phyloP scores from a whole-genome alignment of 1,140 invertebrate genomes.

The Rhysida immarginata region DNA sequence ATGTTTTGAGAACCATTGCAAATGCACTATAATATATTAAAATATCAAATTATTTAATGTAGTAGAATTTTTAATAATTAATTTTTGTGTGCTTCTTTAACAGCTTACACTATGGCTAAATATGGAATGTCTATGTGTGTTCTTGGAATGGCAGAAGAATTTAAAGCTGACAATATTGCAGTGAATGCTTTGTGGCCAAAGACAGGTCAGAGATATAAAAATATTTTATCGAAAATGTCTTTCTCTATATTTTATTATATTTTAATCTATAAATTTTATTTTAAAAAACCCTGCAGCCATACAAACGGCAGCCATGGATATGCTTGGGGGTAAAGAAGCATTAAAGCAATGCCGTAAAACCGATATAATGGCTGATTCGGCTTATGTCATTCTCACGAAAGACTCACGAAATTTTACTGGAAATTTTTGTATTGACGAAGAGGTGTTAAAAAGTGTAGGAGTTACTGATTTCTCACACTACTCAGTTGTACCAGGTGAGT shows the following conservation, averaged over 20 bases:
- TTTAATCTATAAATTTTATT: too few relatives aligned
- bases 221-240: too few relatives aligned
- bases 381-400: conserved; percentile 70
- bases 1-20: neutral
- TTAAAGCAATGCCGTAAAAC: conserved; percentile 54
- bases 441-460: conserved; percentile 60
- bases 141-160: conserved; percentile 88
- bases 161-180: conserved; percentile 62
- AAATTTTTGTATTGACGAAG: conserved; percentile 89
- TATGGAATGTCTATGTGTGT: conserved; percentile 99
- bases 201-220: too few relatives aligned
- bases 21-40: neutral
- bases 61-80: neutral
- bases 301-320: conserved; percentile 89
- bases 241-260: too few relatives aligned
- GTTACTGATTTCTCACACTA: conserved; percentile 76
- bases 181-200: conserved; percentile 96
- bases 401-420: conserved; percentile 67
- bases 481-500: conserved; percentile 34
- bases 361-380: conserved; percentile 90
- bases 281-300: conserved; percentile 75
- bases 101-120: conserved; percentile 93
- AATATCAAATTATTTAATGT: neutral
- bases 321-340: conserved; percentile 47
- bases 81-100: neutral